Evolutionary conservation across 2,113 vertebrate genomes (phyloP), one percentile per base, ranked within the genome.

Genomic region (Herpetotheres cachinnans): DNA sequence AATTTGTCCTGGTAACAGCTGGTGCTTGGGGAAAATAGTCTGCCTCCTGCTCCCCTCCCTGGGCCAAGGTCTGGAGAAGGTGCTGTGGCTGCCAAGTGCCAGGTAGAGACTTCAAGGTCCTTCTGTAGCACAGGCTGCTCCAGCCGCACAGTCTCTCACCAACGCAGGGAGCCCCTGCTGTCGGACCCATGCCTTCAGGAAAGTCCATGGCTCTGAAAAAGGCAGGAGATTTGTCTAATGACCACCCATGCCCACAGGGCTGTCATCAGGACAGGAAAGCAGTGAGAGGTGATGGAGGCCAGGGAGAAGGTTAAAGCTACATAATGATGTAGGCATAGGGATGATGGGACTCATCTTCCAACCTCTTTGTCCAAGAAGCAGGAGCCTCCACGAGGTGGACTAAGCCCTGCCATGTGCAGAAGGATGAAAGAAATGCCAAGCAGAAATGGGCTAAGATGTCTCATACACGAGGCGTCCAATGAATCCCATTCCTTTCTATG

Each of bases 321-420:
- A 1, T 36, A 55, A 61, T 18, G 29, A 25, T 1, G 0, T 17
- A 36, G 49, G 38, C n/a, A n/a, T n/a, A n/a, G n/a, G n/a, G 36
- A 56, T 71, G 32, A 44, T 27, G 30, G 40, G 34, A 69, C 25
- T 56, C 12, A 24, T 44, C 46, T 56, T 62, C 49, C 34, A 69
- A 9, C 7, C 13, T 52, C 18, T 59, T 78, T 84, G 65, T 40
- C 16, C 69, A 82, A 52, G 40, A 16, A 78, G 16, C 22, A 55
- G 40, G 6, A 29, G 22, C 18, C 29, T 54, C 24, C 79, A 16
- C 8, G 11, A 69, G 73, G 40, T 78, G 40, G 17, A n/a, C 19
- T 46, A 36, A 70, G 34, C 36, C 16, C 40, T 83, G 32, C 19
- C 34, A 56, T 0, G 1, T 5, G 4, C 16, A 54, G 55, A 69